Conservation (phyloP, 2,113 vertebrate genomes). For the Gymnarchus niloticus region DNA sequence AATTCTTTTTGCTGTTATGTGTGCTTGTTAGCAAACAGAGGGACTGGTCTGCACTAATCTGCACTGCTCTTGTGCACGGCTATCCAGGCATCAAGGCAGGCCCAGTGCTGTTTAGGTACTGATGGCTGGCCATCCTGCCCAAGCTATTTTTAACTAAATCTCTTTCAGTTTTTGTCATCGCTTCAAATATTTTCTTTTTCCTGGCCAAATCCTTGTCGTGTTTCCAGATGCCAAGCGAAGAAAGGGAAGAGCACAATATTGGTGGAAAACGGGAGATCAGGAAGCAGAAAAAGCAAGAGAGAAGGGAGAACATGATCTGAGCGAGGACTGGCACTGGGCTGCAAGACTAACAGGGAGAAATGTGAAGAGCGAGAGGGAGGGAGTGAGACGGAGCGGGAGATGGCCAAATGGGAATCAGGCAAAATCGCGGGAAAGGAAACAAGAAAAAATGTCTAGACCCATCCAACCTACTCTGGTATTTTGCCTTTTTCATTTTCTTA, state of each 20-base stretch:
- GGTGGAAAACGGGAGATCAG: slow-evolving; percentile 37
- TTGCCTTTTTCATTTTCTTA: slow-evolving; percentile 21
- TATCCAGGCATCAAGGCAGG: slow-evolving; percentile 35
- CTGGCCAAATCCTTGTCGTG: slow-evolving; percentile 12
- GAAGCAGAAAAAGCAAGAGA: slow-evolving; percentile 41
- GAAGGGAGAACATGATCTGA: slow-evolving; percentile 39
- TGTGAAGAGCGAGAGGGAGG: slow-evolving; percentile 39
- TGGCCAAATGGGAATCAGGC: slow-evolving; percentile 45
- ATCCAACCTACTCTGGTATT: slow-evolving; percentile 38
- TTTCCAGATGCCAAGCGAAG: slow-evolving; percentile 22
- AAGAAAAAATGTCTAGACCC: slow-evolving; percentile 36
- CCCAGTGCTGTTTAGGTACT: slow-evolving; percentile 30
- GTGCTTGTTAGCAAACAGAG: slow-evolving; percentile 31
- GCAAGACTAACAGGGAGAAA: slow-evolving; percentile 47
- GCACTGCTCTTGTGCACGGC: slow-evolving; percentile 29
- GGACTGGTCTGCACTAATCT: slow-evolving; percentile 44
- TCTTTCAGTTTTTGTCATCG: neutral
- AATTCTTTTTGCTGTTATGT: slow-evolving; percentile 37
- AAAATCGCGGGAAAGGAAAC: slow-evolving; percentile 50
- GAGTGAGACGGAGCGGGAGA: slow-evolving; percentile 39
- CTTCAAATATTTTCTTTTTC: slow-evolving; percentile 35
- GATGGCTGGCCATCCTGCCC: slow-evolving; percentile 27
- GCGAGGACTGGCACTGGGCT: slow-evolving; percentile 52
- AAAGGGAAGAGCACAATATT: slow-evolving; percentile 45
- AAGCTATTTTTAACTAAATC: neutral